Evolutionary conservation across 2,888 invertebrate species (phyloP).

Genomic region (Aphodius granarius): DNA sequence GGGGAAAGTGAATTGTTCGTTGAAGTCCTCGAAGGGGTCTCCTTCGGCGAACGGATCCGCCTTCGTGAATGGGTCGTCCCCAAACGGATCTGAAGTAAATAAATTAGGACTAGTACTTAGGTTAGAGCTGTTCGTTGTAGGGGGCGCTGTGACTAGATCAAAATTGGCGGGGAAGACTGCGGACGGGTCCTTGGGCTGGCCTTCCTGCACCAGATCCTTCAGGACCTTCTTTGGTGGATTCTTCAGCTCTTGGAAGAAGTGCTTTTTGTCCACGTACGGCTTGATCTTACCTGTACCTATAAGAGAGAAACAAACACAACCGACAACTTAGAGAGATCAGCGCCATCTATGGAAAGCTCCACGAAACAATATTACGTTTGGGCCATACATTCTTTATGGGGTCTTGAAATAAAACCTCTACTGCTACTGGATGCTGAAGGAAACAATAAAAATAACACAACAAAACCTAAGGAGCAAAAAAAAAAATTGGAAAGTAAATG

Average conservation of each 20-base stretch:
- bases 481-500: background rate
- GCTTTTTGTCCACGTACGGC: slow-evolving; percentile 93
- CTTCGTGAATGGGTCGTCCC: slow-evolving; percentile 75
- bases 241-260: slow-evolving; percentile 94
- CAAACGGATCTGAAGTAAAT: slow-evolving; percentile 60
- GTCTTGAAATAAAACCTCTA: background rate
- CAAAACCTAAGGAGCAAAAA: background rate
- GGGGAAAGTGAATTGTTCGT: slow-evolving; percentile 36
- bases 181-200: slow-evolving; percentile 39
- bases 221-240: slow-evolving; percentile 92
- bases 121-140: slow-evolving; percentile 24
- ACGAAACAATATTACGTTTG: background rate
- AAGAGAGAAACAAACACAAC: slow-evolving; percentile 34
- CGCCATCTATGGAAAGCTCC: background rate
- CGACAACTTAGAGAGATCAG: slow-evolving; percentile 21
- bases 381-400: background rate
- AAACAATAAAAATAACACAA: background rate
- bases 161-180: slow-evolving; percentile 52
- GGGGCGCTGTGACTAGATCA: slow-evolving; percentile 20
- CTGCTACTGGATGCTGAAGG: slow-evolving; percentile 4
- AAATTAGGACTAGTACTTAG: slow-evolving; percentile 40
- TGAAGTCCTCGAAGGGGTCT: slow-evolving; percentile 58
- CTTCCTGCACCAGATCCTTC: slow-evolving; percentile 72
- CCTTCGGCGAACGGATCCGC: slow-evolving; percentile 67
- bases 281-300: slow-evolving; percentile 82